Base-by-base conservation (phyloP, 2,888 invertebrate species). In the Drosophila pegasa region DNA sequence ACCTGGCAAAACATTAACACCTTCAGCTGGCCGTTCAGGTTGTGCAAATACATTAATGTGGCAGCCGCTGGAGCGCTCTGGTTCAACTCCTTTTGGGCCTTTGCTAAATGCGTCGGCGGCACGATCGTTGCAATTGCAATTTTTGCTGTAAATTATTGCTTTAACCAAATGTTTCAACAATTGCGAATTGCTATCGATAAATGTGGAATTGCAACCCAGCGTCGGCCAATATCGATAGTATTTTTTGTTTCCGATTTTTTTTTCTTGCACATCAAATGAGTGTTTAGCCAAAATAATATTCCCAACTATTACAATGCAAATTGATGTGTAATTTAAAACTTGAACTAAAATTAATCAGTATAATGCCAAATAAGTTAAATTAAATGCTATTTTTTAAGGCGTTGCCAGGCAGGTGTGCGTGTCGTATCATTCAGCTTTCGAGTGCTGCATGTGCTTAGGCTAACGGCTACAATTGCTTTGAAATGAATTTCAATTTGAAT, bases 1-100 rank as follows among this genome's bases (percentile, higher is more conserved):
- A 81, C 80, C 81, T 87, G 84, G 58, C 66, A 56, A 63, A 52
- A 54, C 80, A 80, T 76, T 55, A 65, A 67, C 69, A 52, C 66
- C 58, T 72, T 65, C 63, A 31, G 61, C 27, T 69, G 33, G 56
- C 12, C 40, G 22, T 47, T 47, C 18, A 52, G 20, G 33, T 25
- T 40, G 29, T 58, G 35, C 27, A 52, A 37, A 48, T 61, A 40
- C 59, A 52, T 64, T 33, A 55, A 69, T 33, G 4, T 45, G 43
- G 35, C 9, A 61, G 29, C 33, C 45, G 18, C 27, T 14, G 10
- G 56, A 22, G 25, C 16, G 55, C 5, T 50, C 43, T 31, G n/a
- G 33, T 10, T 47, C 38, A 50, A 50, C 25, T 50, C 38, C 6
- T 14, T 8, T 8, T 41, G 25, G n/a, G 16, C 37, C n/a, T n/a